These are phyloP conservation scores for Druon quercuslanigerum DNA, from an alignment of 1,140 invertebrate genomes.

Conservation along the genomic window DNA sequence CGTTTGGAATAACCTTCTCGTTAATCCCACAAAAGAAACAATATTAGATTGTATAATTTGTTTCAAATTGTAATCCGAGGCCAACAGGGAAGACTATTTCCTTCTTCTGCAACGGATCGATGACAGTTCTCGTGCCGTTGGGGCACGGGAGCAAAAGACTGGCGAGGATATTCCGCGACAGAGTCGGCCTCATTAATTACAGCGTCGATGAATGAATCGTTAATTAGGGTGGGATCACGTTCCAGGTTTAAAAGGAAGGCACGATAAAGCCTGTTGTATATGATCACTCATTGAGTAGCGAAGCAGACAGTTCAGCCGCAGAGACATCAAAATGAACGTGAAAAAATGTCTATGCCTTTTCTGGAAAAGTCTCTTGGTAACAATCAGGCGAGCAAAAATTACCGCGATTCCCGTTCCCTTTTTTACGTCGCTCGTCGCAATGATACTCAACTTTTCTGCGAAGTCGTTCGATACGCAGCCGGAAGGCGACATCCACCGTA, in stretches of 20 bases:
- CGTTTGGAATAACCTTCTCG: conserved; percentile 25
- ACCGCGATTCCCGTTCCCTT: conserved; percentile 1
- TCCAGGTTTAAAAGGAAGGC: conserved; percentile 64
- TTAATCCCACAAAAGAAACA: conserved; percentile 45
- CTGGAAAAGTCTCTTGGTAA: conserved; percentile 10
- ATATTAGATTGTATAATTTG: conserved; percentile 17
- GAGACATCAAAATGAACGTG: not conserved
- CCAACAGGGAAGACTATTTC: conserved; percentile 19
- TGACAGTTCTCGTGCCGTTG: not conserved
- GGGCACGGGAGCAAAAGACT: conserved; percentile 41
- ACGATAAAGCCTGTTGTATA: conserved; percentile 68
- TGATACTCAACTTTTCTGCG: conserved; percentile 22
- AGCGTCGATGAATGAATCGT: conserved; percentile 71
- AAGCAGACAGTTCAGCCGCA: not conserved
- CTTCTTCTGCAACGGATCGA: conserved; percentile 6
- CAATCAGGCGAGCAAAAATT: conserved; percentile 7
- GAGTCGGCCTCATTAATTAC: conserved; percentile 71
- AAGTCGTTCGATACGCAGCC: conserved; percentile 27
- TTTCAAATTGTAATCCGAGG: conserved; percentile 19
- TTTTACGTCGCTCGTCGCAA: conserved; percentile 4
- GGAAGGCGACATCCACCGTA: conserved; percentile 15
- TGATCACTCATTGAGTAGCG: conserved; percentile 33
- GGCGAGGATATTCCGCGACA: conserved; percentile 55
- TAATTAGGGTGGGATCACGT: conserved; percentile 71
- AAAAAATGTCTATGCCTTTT: not conserved